These are phyloP conservation scores for Heptranchias perlo DNA, from an alignment of 2,113 vertebrate species.

Conservation along the genomic window DNA sequence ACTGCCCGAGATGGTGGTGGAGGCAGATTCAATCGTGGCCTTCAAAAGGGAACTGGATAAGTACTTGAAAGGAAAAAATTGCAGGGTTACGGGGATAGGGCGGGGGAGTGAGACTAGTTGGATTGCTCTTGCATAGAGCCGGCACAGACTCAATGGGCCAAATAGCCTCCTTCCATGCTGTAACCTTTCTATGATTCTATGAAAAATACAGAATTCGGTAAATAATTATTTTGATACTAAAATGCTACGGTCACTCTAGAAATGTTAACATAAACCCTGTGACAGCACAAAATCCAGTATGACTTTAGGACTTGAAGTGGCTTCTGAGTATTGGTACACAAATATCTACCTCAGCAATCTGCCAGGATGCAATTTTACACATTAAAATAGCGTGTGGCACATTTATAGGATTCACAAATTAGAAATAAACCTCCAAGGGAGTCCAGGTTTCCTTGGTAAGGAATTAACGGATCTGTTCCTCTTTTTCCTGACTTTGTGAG, in stretches of 20 bases:
- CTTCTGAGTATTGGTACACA: background rate
- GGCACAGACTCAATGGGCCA: no score
- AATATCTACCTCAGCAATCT: slow-evolving; percentile 61
- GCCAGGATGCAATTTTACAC: slow-evolving; percentile 75
- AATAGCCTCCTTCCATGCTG: no score
- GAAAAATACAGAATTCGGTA: background rate
- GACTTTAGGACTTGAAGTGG: background rate
- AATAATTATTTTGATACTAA: background rate
- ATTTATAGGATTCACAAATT: slow-evolving; percentile 55
- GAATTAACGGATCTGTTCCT: slow-evolving; percentile 56
- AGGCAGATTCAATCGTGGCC: no score
- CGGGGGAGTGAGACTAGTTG: no score
- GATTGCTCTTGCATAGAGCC: no score
- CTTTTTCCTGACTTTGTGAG: slow-evolving; percentile 41
- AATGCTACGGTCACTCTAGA: background rate
- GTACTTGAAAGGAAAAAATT: no score
- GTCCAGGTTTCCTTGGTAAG: slow-evolving; percentile 55
- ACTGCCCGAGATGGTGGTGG: no score
- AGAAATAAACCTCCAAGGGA: slow-evolving; percentile 58
- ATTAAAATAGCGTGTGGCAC: slow-evolving; percentile 70
- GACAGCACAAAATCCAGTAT: background rate
- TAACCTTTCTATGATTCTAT: no score
- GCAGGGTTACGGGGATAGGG: no score
- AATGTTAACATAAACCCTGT: background rate
- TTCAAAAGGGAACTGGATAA: no score